Evolutionary conservation across 23 tunicate genomes (phyloP).

Genomic region (Trididemnum clinides): DNA sequence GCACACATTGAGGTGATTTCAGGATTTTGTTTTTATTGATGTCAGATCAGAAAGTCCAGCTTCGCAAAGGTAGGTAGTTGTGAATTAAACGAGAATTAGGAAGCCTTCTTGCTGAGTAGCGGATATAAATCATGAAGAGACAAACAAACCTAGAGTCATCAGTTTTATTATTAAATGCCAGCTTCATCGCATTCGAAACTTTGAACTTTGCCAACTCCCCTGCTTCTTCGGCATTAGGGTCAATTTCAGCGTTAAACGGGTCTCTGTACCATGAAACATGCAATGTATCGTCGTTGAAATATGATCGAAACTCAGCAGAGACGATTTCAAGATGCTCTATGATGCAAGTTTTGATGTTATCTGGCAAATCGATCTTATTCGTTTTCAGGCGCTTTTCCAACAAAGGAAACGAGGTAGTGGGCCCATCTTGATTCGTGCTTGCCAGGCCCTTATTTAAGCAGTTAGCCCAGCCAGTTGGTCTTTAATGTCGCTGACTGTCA

Average conservation of each 20-base stretch:
- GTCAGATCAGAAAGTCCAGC: constrained; percentile 26
- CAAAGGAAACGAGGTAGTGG: constrained; percentile 16
- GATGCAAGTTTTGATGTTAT: constrained; percentile 39
- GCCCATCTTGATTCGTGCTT: constrained; percentile 37
- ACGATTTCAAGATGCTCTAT: constrained; percentile 28
- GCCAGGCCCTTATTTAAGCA: constrained; percentile 44
- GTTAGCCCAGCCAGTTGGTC: constrained; percentile 36
- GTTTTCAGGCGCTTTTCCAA: not conserved
- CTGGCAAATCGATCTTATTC: constrained; percentile 14
- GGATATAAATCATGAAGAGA: constrained; percentile 41
- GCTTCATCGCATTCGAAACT: constrained; percentile 46
- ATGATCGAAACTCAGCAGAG: constrained; percentile 42
- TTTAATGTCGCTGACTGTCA: constrained; percentile 40
- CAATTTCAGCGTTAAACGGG: constrained; percentile 37
- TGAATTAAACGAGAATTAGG: not conserved
- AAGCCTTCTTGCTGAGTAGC: constrained; percentile 35
- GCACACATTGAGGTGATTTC: constrained; percentile 28
- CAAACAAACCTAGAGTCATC: constrained; percentile 34
- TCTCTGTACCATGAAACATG: constrained; percentile 33
- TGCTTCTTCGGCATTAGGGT: constrained; percentile 50
- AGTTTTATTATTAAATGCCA: constrained; percentile 22
- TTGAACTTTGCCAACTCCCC: constrained; percentile 44
- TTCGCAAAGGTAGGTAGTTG: constrained; percentile 37
- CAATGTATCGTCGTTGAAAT: constrained; percentile 41
- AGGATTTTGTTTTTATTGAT: constrained; percentile 18